phyloP scores from a whole-genome alignment of 2,113 vertebrate genomes.

The Pampusana beccarii region DNA sequence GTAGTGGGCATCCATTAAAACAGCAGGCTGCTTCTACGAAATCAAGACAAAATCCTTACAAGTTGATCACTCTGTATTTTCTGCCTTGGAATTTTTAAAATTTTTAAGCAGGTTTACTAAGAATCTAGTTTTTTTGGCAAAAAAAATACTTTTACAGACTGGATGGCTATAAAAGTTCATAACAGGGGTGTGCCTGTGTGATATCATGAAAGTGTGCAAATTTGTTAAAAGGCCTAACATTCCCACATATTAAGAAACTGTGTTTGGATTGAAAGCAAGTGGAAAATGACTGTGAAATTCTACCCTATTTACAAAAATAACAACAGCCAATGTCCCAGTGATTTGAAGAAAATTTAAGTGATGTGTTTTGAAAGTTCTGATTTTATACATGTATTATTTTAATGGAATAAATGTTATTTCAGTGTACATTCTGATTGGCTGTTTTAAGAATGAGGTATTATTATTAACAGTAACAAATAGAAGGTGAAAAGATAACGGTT shows the following conservation, averaged over 20 bases:
- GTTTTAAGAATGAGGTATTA: background rate
- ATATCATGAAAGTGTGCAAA: background rate
- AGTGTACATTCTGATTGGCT: background rate
- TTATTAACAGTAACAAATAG: background rate
- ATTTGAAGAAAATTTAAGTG: background rate
- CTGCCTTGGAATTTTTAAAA: background rate
- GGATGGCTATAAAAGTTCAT: background rate
- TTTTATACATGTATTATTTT: background rate
- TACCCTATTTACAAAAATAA: background rate
- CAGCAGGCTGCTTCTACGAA: slow-evolving; percentile 35
- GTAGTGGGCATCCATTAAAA: slow-evolving; percentile 47
- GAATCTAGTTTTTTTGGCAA: background rate
- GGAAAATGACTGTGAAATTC: background rate
- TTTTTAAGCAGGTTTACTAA: background rate
- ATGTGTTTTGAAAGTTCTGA: background rate
- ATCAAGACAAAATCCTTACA: slow-evolving; percentile 8
- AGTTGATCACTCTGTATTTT: background rate
- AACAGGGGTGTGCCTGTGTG: background rate
- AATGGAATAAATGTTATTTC: background rate
- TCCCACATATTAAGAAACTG: background rate
- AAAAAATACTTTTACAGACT: background rate
- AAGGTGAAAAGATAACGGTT: background rate
- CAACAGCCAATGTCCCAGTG: background rate
- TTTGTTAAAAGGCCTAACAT: background rate
- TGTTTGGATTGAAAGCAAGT: background rate